phyloP scores from a whole-genome alignment of 2,888 invertebrate species.

The Noctua comes region DNA sequence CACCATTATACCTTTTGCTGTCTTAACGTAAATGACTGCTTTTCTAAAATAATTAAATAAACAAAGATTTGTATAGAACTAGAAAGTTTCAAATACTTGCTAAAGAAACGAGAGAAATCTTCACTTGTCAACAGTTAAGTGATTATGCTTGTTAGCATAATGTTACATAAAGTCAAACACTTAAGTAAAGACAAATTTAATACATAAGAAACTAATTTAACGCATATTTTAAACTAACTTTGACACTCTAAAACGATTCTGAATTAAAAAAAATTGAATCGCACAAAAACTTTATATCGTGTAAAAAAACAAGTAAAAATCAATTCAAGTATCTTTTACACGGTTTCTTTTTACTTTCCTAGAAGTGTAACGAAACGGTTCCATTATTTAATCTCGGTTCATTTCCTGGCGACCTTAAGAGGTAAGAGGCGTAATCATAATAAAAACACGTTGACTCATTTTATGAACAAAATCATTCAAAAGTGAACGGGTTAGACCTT shows the following conservation, averaged over 20 bases:
- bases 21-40: background rate
- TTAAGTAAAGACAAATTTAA: background rate
- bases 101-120: constrained; percentile 32
- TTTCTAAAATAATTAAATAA: background rate
- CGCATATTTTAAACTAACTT: background rate
- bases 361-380: constrained; percentile 23
- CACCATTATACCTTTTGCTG: background rate
- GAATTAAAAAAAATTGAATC: background rate
- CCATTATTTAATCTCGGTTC: constrained; percentile 42
- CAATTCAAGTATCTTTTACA: constrained; percentile 6
- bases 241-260: background rate
- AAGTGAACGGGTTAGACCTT: constrained; percentile 64
- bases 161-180: background rate
- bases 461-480: constrained; percentile 33
- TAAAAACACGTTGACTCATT: constrained; percentile 62
- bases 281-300: background rate
- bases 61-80: background rate
- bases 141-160: constrained; percentile 5
- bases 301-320: constrained; percentile 1
- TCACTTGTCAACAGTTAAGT: background rate
- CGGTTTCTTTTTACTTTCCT: constrained; percentile 12
- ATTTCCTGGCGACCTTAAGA: constrained; percentile 65
- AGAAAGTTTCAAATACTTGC: constrained; percentile 37
- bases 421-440: constrained; percentile 43
- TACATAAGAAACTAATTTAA: background rate